A percentile compares a stretch with the other conserved stretches of the same genome.
Evolutionary conservation across 2,113 vertebrate genomes (phyloP).

Genomic region (Pelecanus crispus): DNA sequence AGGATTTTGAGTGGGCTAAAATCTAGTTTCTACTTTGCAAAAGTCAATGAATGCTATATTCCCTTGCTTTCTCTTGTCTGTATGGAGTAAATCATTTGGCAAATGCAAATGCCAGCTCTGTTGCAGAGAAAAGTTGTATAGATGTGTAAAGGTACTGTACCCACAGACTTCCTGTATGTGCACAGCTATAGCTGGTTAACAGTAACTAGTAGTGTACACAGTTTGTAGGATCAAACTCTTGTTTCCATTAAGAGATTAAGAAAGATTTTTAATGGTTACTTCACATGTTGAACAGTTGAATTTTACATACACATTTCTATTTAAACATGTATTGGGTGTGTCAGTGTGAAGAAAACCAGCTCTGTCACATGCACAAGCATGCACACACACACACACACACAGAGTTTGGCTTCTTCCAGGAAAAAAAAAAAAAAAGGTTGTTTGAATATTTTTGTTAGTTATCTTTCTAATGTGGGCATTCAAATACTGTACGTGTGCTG

Average conservation of each 20-base stretch:
- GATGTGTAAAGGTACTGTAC: neutral
- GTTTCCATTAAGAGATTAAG: neutral
- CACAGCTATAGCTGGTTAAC: neutral
- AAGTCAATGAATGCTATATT: neutral
- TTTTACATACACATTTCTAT: neutral
- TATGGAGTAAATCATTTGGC: neutral
- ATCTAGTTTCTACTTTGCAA: neutral
- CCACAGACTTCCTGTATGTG: neutral
- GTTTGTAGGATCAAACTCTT: neutral
- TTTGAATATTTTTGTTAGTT: constrained; percentile 16
- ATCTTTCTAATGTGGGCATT: neutral
- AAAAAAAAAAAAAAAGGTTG: neutral
- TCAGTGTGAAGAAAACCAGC: neutral
- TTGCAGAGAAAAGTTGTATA: neutral
- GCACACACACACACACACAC: neutral
- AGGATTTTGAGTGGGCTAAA: neutral
- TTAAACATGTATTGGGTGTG: neutral
- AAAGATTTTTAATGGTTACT: neutral
- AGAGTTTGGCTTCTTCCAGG: neutral
- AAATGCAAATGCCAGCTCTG: neutral
- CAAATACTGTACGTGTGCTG: neutral
- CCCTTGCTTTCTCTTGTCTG: neutral
- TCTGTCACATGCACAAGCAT: neutral
- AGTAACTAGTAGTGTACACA: neutral
- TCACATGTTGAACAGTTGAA: neutral